phyloP scores from a whole-genome alignment of 2,797 vertebrate genomes.

The Neosilurus hyrtlii region DNA sequence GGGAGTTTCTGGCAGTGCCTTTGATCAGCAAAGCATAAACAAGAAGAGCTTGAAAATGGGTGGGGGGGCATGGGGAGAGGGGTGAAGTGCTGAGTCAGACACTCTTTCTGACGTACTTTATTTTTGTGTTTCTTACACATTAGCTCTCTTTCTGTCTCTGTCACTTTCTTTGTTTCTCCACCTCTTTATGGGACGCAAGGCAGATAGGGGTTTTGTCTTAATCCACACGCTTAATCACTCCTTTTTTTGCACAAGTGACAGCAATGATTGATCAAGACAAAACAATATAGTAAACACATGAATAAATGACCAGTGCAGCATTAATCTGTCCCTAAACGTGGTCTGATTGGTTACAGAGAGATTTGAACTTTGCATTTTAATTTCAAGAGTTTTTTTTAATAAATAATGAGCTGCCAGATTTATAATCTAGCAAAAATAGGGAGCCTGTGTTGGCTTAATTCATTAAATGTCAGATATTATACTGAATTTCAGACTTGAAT shows the following conservation, averaged over 20 bases:
- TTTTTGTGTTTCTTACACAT: conserved; percentile 33
- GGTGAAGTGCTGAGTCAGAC: conserved; percentile 82
- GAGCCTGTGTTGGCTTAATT: background rate
- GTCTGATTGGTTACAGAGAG: background rate
- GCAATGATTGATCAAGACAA: background rate
- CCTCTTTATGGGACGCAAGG: background rate
- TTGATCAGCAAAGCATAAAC: conserved; percentile 93
- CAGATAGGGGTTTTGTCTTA: background rate
- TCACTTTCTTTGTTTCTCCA: background rate
- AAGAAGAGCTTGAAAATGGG: conserved; percentile 84
- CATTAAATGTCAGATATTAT: background rate
- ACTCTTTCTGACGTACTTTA: conserved; percentile 50
- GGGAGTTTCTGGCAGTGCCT: conserved; percentile 80
- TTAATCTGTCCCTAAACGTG: no score
- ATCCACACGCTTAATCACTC: background rate
- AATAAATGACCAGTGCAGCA: background rate
- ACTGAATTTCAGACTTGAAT: no score
- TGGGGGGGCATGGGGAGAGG: conserved; percentile 70
- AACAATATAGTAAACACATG: background rate
- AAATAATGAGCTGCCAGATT: no score
- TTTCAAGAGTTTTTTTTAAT: background rate
- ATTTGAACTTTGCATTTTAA: background rate
- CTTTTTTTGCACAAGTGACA: background rate
- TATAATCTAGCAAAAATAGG: background rate
- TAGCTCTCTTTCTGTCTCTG: conserved; percentile 53